Evolutionary conservation across 2,113 vertebrate species (phyloP).

Genomic region (Polypterus senegalus): DNA sequence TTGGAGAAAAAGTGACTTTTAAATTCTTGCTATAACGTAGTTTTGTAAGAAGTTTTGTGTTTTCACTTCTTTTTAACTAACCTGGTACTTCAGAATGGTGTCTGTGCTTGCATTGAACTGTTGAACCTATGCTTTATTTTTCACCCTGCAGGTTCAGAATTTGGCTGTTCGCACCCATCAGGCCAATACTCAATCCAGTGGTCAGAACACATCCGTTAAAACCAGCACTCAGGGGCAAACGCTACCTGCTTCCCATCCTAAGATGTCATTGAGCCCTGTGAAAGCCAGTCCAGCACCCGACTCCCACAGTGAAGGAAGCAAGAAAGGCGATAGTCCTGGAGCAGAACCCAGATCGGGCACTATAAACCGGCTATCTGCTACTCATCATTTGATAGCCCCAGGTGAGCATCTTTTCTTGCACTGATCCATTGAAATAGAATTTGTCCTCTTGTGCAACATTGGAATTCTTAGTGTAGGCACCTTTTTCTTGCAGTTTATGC

Average conservation of each 20-base stretch:
- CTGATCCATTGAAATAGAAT: too few species aligned
- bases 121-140: background rate
- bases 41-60: too few species aligned
- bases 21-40: too few species aligned
- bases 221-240: conserved; percentile 54
- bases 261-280: conserved; percentile 50
- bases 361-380: conserved; percentile 52
- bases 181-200: conserved; percentile 59
- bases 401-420: conserved; percentile 32
- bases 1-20: too few species aligned
- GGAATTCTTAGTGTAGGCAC: too few species aligned
- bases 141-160: conserved; percentile 61
- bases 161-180: conserved; percentile 70
- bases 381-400: conserved; percentile 65
- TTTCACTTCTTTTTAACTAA: too few species aligned
- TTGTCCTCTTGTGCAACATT: too few species aligned
- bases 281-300: conserved; percentile 60
- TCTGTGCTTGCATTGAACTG: too few species aligned
- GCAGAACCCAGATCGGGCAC: conserved; percentile 48
- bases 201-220: conserved; percentile 72
- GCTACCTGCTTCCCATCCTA: conserved; percentile 54
- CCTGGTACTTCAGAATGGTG: too few species aligned
- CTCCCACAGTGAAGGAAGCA: conserved; percentile 47
- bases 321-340: conserved; percentile 54
- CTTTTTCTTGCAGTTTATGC: too few species aligned